Percentiles rank a stretch among this genome's conserved stretches.
phyloP scores from a whole-genome alignment of 92 coral and sea anemone species.

The Paramuricea clavata region DNA sequence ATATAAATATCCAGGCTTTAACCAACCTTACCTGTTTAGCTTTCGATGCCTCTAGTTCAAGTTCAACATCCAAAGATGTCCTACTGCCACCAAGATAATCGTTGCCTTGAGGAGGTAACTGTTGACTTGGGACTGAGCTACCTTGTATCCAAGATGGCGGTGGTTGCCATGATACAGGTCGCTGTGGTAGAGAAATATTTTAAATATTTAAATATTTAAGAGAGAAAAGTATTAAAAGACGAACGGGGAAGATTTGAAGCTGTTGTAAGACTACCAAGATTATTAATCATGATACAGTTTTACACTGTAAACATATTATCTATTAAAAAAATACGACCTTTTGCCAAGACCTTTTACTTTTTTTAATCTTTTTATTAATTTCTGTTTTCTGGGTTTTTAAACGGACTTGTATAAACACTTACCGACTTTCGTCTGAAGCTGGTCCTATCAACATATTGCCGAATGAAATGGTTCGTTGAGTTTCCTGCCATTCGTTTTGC shows the following conservation, averaged over 20 bases:
- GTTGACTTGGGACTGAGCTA: conserved; percentile 28
- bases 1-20: neutral
- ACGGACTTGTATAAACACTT: neutral
- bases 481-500: conserved; percentile 88
- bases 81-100: conserved; percentile 38
- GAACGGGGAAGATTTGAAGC: neutral
- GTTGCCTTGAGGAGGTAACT: conserved; percentile 11
- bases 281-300: too few relatives aligned
- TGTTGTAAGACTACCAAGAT: neutral
- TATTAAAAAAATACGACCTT: neutral
- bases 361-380: neutral
- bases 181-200: conserved; percentile 51
- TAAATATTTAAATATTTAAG: neutral
- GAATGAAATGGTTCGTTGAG: conserved; percentile 73
- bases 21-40: conserved; percentile 78
- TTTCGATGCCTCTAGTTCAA: conserved; percentile 81
- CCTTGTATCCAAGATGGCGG: conserved; percentile 68
- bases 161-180: conserved; percentile 99
- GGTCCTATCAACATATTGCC: conserved; percentile 89
- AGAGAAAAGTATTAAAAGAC: neutral
- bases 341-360: neutral
- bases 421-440: conserved; percentile 85
- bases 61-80: conserved; percentile 77
- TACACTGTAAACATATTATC: too few relatives aligned
- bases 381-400: too few relatives aligned